Conservation (phyloP, 2,797 vertebrate species). For the Phoeniculus purpureus region DNA sequence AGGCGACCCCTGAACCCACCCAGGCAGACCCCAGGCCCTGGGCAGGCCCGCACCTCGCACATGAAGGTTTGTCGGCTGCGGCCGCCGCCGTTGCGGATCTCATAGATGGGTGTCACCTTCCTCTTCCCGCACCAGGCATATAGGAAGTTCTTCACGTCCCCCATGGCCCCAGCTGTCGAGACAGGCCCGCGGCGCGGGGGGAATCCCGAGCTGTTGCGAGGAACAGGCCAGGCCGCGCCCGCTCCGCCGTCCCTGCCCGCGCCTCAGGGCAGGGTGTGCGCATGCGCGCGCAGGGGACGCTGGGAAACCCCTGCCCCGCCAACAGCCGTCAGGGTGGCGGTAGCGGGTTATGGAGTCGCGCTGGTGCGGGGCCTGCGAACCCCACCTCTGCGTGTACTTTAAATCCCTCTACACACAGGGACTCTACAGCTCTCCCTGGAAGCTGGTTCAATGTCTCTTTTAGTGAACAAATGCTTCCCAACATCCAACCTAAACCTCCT, state of each 20-base stretch:
- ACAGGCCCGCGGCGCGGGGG: too few species aligned
- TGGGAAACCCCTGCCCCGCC: neutral
- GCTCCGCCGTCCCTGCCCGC: neutral
- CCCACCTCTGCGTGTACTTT: too few species aligned
- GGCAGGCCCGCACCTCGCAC: constrained; percentile 85
- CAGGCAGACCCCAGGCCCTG: neutral
- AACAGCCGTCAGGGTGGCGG: neutral
- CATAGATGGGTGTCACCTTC: constrained; percentile 89
- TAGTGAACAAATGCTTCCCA: too few species aligned
- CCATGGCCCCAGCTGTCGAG: constrained; percentile 78
- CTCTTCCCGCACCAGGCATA: constrained; percentile 96
- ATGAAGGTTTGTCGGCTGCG: constrained; percentile 92
- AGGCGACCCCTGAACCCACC: neutral
- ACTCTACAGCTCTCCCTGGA: too few species aligned
- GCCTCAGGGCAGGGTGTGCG: neutral
- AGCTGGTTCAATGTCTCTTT: too few species aligned
- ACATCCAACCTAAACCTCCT: too few species aligned
- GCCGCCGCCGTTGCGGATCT: constrained; percentile 89
- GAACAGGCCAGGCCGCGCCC: accelerated
- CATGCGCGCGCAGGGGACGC: neutral
- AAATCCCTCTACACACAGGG: too few species aligned
- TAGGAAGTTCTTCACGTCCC: constrained; percentile 93
- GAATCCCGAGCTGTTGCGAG: too few species aligned
- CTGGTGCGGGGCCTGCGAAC: too few species aligned
- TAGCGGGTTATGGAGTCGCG: neutral